phyloP scores from a whole-genome alignment of 2,797 vertebrate species.

The Brachyrhaphis roseni region DNA sequence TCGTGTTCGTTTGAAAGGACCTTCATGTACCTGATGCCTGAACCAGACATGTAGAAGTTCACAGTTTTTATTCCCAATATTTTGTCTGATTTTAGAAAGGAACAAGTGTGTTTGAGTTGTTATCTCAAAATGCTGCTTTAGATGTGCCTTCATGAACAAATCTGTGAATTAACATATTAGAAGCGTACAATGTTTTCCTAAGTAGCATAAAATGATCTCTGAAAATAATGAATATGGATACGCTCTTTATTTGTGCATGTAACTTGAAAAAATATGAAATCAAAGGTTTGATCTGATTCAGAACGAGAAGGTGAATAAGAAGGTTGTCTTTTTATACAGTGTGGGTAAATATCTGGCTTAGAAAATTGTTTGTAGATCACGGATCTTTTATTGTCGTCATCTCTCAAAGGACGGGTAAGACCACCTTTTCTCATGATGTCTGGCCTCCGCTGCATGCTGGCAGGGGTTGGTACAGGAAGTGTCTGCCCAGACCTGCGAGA shows the following conservation, averaged over 20 bases:
- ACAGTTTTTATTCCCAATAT: not conserved
- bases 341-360: not conserved
- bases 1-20: not conserved
- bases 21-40: not conserved
- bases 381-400: not conserved
- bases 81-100: not conserved
- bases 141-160: not conserved
- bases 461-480: slow-evolving; percentile 64
- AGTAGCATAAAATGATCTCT: not conserved
- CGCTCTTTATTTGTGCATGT: too few species aligned
- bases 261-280: too few species aligned
- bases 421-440: slow-evolving; percentile 69
- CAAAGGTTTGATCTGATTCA: not conserved
- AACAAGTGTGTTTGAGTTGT: not conserved
- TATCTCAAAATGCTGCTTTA: not conserved
- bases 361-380: not conserved
- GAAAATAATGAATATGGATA: not conserved
- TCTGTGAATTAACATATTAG: too few species aligned
- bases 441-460: slow-evolving; percentile 49
- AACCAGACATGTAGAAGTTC: not conserved
- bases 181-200: too few species aligned
- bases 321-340: not conserved
- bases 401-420: slow-evolving; percentile 40
- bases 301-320: not conserved
- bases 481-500: slow-evolving; percentile 52